These are phyloP conservation scores for Ricordea florida DNA, from an alignment of 92 coral and sea anemone species.

Conservation along the genomic window DNA sequence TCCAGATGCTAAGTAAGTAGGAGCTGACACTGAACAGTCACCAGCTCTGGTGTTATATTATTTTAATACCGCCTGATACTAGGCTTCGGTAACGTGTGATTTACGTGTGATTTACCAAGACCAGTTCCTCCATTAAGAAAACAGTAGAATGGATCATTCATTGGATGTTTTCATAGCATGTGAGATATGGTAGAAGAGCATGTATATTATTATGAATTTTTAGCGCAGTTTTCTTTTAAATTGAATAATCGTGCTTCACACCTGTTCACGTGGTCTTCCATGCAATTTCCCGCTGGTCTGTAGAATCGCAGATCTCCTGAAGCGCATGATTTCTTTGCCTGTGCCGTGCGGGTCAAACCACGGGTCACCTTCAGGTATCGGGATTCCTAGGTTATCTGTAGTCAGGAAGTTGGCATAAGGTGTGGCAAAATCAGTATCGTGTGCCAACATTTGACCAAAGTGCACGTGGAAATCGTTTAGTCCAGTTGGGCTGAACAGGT, in stretches of 20 bases:
- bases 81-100: too few species aligned
- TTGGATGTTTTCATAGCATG: too few species aligned
- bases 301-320: slow-evolving; percentile 90
- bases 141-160: too few species aligned
- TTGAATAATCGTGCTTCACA: neutral
- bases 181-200: too few species aligned
- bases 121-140: too few species aligned
- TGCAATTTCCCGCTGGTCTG: slow-evolving; percentile 94
- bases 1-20: too few species aligned
- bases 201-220: too few species aligned
- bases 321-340: slow-evolving; percentile 95
- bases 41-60: too few species aligned
- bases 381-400: slow-evolving; percentile 91
- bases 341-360: slow-evolving; percentile 97
- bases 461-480: slow-evolving; percentile 94
- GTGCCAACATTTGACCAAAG: slow-evolving; percentile 96
- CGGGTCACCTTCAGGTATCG: slow-evolving; percentile 90
- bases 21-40: too few species aligned
- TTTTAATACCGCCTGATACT: too few species aligned
- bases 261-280: slow-evolving; percentile 94
- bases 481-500: slow-evolving; percentile 72
- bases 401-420: slow-evolving; percentile 96
- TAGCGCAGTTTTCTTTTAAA: too few species aligned
- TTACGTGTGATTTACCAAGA: too few species aligned
- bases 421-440: slow-evolving; percentile 97